These are phyloP conservation scores for Lycopodina hypogea DNA, from an alignment of 37 sponge, comb jelly and placozoan species.

Conservation along the genomic window DNA sequence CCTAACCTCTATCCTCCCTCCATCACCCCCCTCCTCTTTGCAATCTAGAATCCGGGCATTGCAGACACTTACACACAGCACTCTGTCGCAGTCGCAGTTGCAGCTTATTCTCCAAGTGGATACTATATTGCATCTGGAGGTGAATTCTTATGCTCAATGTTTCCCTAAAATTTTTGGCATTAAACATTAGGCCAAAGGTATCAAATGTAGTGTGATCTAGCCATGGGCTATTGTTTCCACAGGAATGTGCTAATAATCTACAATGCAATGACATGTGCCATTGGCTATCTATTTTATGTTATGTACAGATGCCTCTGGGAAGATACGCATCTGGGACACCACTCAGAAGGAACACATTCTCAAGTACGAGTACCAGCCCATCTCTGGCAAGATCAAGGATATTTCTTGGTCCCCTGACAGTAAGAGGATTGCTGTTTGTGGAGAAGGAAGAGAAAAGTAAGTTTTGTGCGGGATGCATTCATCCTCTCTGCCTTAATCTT, in stretches of 20 bases:
- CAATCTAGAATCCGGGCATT: constrained; percentile 71
- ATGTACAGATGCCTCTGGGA: constrained; percentile 72
- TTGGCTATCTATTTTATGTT: too few species aligned
- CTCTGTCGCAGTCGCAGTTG: constrained; percentile 83
- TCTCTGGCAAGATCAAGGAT: constrained; percentile 89
- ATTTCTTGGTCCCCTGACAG: constrained; percentile 94
- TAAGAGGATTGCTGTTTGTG: constrained; percentile 91
- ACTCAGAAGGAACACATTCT: constrained; percentile 92
- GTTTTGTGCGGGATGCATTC: constrained; percentile 1
- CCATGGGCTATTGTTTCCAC: too few species aligned
- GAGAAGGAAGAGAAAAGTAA: constrained; percentile 89
- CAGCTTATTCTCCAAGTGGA: constrained; percentile 91
- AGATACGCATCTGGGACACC: constrained; percentile 98
- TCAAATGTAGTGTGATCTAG: too few species aligned
- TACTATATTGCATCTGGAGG: constrained; percentile 97
- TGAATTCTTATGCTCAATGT: constrained; percentile 39
- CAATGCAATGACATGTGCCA: too few species aligned
- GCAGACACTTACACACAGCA: constrained; percentile 90
- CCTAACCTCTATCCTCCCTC: neutral
- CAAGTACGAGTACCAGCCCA: constrained; percentile 87
- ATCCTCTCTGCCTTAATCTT: too few species aligned
- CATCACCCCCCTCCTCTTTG: neutral
- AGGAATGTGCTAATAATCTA: too few species aligned
- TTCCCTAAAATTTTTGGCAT: too few species aligned
- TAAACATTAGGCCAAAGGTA: too few species aligned